Evolutionary conservation across 1,140 invertebrate species (phyloP).

Genomic region (Augochlora pura): DNA sequence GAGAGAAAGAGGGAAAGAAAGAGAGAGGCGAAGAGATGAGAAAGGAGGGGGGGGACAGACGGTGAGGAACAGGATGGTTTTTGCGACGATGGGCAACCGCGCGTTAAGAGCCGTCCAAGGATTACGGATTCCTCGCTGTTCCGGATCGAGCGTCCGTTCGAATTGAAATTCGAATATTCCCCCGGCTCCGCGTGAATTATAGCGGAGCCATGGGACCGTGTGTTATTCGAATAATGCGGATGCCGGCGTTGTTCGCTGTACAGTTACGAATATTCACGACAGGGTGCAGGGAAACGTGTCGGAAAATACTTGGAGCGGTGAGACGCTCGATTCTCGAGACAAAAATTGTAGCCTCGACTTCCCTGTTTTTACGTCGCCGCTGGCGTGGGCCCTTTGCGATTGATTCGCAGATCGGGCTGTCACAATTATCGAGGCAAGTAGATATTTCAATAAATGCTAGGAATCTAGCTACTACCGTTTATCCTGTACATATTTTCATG

Average conservation of each 20-base stretch:
- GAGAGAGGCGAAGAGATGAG: too few species aligned
- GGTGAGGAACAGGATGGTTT: not conserved
- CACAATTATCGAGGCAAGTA: too few species aligned
- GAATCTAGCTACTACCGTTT: too few species aligned
- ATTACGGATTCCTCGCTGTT: not conserved
- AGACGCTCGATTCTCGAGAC: not conserved
- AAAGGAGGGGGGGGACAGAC: too few species aligned
- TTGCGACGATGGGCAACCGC: not conserved
- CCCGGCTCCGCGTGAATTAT: not conserved
- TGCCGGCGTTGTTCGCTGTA: not conserved
- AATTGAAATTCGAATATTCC: not conserved
- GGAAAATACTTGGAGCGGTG: not conserved
- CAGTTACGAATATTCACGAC: not conserved
- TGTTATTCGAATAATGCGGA: slow-evolving; percentile 4
- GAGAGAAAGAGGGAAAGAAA: too few species aligned
- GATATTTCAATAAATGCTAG: too few species aligned
- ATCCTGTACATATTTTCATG: too few species aligned
- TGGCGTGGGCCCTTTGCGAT: too few species aligned
- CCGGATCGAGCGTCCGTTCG: not conserved
- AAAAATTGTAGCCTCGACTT: not conserved
- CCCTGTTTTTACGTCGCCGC: too few species aligned
- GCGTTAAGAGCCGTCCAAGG: not conserved
- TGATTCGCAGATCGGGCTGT: too few species aligned
- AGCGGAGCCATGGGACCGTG: not conserved
- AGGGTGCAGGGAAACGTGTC: not conserved